Evolutionary conservation across 92 coral and sea anemone species (phyloP), one percentile per base, ranked within the genome.

Genomic region (Desmophyllum pertusum): DNA sequence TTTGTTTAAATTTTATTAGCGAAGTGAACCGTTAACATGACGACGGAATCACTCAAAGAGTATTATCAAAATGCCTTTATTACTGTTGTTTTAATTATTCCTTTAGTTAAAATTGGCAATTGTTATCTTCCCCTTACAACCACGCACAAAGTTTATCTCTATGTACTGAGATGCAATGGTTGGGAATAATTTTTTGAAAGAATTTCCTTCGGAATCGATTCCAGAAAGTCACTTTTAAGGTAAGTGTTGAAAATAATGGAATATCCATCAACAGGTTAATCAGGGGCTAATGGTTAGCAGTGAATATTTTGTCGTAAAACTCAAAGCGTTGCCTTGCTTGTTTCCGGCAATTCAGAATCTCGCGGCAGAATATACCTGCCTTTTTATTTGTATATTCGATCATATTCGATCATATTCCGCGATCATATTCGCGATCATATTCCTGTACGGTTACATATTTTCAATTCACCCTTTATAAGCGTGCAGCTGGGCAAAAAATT

Each of bases 21-120:
- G 45, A 31, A 46, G 65, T 41, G 29, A 80, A n/a, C 29, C 10
- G 76, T 45, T 46, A 23, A 31, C 84, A 80, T 80, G 76, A 50
- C 75, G 46, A 80, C 84, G 13, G 23, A 48, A 46, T 23, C n/a
- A 43, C 25, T 50, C 3, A 3, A 46, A 17, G 84, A 50, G 38
- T 6, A 67, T 67, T 31, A 40, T 66, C 59, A 42, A 79, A 63
- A 41, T 79, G 62, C 59, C 42, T 35, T 80, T 72, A 1, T 33
- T 23, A 9, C 13, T 31, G 1, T 38, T 29, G 35, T 80, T 78
- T 63, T 67, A 45, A 29, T 65, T 53, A 36, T 65, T 35, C 33
- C 31, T 29, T 19, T 3, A n/a, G 48, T n/a, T 57, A n/a, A 59
- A 62, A 52, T 52, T 8, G 50, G 35, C 4, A 8, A 9, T 21